These are phyloP conservation scores for Lithobates pipiens DNA, from an alignment of 2,797 vertebrate species.

Conservation along the genomic window DNA sequence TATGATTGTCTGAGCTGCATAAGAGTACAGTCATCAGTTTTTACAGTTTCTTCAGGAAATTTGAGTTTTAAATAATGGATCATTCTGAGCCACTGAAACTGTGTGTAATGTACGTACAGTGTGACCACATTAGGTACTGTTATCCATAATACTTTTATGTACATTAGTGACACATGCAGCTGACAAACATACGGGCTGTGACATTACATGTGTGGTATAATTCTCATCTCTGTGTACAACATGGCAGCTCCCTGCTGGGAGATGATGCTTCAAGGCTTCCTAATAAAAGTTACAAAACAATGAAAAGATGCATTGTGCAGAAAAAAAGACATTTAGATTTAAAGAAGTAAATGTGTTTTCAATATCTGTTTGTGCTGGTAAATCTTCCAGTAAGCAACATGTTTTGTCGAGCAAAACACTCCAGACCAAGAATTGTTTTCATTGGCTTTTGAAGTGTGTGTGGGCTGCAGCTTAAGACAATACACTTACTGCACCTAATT, in stretches of 20 bases:
- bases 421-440: conserved; percentile 42
- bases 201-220: background rate
- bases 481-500: conserved; percentile 56
- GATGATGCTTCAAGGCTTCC: conserved; percentile 17
- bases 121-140: background rate
- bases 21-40: background rate
- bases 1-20: background rate
- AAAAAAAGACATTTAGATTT: conserved; percentile 33
- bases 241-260: conserved; percentile 6
- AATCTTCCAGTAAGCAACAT: conserved; percentile 24
- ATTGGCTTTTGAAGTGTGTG: conserved; percentile 53
- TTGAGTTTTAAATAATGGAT: background rate
- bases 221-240: conserved; percentile 31
- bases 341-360: conserved; percentile 51
- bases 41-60: background rate
- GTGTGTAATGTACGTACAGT: background rate
- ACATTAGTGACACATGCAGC: background rate
- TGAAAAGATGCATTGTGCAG: conserved; percentile 19
- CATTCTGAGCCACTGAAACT: background rate
- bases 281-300: conserved; percentile 1
- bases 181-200: background rate
- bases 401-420: conserved; percentile 36
- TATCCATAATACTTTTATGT: background rate
- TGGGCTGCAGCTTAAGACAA: conserved; percentile 48
- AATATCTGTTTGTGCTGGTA: conserved; percentile 38